phyloP scores from a whole-genome alignment of 1,140 invertebrate genomes.

The Eufriesea mexicana region DNA sequence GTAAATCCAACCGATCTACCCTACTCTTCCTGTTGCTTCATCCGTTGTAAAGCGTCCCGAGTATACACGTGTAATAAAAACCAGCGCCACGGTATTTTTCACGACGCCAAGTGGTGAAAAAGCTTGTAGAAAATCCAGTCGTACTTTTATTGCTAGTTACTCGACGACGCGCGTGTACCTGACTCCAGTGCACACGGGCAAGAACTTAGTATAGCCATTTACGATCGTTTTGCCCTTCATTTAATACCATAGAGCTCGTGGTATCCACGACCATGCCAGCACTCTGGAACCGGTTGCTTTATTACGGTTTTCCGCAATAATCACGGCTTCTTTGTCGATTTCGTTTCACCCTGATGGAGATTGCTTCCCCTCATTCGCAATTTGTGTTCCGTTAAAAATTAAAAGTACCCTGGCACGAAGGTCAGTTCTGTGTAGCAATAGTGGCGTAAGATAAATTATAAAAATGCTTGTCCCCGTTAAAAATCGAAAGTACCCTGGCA shows the following conservation, averaged over 20 bases:
- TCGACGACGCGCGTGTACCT: conserved; percentile 19
- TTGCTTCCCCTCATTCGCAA: not conserved
- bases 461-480: too few relatives aligned
- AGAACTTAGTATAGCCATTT: not conserved
- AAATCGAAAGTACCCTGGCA: too few relatives aligned
- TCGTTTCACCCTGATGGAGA: not conserved
- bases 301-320: conserved; percentile 35
- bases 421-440: too few relatives aligned
- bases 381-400: not conserved
- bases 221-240: not conserved
- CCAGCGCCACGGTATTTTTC: not conserved
- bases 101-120: not conserved
- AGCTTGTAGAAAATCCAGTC: not conserved
- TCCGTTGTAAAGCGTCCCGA: conserved; percentile 5
- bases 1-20: conserved; percentile 19
- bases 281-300: conserved; percentile 7
- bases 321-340: conserved; percentile 16
- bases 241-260: not conserved
- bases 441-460: too few relatives aligned
- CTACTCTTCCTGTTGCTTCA: not conserved
- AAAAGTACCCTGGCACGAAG: too few relatives aligned
- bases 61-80: conserved; percentile 47
- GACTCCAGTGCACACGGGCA: not conserved
- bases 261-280: not conserved
- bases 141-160: conserved; percentile 5